Evolutionary conservation across 2,113 vertebrate genomes (phyloP), one percentile per base, ranked within the genome.

Genomic region (Alaudala cheleensis): DNA sequence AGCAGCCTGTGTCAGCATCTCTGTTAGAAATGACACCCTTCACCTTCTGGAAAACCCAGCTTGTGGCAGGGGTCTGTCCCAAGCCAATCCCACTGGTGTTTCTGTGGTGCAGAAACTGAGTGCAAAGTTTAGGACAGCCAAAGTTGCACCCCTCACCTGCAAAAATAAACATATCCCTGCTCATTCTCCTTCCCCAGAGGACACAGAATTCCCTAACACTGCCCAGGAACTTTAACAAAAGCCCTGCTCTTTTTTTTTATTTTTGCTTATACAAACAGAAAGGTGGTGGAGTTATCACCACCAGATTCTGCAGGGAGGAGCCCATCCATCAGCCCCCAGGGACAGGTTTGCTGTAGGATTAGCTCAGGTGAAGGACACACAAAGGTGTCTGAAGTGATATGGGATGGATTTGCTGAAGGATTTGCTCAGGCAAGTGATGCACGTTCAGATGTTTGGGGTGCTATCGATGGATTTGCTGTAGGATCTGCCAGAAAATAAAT

Each of bases 331-430:
- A 83, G 20, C 31, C 82, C 49, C 39, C 47, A 47, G 62, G 51
- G 78, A 77, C 51, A 49, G 58, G 47, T 93, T 91, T 93, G 50
- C 62, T 47, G 51, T 44, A 77, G 91, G 84, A 85, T 94, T 93
- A 92, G 47, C 39, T 58, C 39, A 62, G 64, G 57, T 91, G 88
- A 94, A 91, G 69, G 80, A 72, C 81, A 84, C 17, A 81, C 82
- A 56, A 37, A 89, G 24, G 44, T 74, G 44, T 73, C 81, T 88
- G 21, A 19, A 51, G 21, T 16, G 22, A 29, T 60, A 5, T 6
- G 28, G 80, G 44, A 57, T 86, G 42, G 67, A 64, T 95, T 72
- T 89, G 73, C 29, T 54, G 42, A 50, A 67, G 80, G 60, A 81
- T 96, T 92, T 94, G 45, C 60, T 80, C 70, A 58, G 56, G 34